Conservation (phyloP, 2,797 vertebrate species). For the Podarcis lilfordi region DNA sequence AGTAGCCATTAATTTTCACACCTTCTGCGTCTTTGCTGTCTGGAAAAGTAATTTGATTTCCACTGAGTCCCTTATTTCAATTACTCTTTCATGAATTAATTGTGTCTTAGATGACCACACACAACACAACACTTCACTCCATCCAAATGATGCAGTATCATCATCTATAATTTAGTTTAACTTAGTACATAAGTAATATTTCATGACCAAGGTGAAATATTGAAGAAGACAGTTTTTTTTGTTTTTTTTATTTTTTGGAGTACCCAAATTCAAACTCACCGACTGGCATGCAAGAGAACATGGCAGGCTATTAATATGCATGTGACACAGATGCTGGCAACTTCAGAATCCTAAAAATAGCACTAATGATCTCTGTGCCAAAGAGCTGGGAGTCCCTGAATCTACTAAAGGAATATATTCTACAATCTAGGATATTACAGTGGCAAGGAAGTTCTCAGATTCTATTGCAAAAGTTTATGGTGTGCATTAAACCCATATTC, state of each 20-base stretch:
- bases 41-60: background rate
- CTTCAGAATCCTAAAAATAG: background rate
- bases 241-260: too few relatives aligned
- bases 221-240: background rate
- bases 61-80: background rate
- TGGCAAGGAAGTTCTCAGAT: background rate
- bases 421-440: background rate
- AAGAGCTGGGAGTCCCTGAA: background rate
- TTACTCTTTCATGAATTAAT: background rate
- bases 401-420: background rate
- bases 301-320: background rate
- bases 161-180: background rate
- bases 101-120: background rate
- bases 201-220: background rate
- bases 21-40: background rate
- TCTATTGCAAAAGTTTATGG: background rate
- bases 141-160: background rate
- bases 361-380: background rate
- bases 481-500: too few relatives aligned
- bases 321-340: background rate
- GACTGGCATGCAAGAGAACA: background rate
- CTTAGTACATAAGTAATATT: background rate
- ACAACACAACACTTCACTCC: background rate
- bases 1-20: background rate
- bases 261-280: background rate